Base-by-base conservation (phyloP, 1,140 invertebrate species). In the Kradibia gibbosae region DNA sequence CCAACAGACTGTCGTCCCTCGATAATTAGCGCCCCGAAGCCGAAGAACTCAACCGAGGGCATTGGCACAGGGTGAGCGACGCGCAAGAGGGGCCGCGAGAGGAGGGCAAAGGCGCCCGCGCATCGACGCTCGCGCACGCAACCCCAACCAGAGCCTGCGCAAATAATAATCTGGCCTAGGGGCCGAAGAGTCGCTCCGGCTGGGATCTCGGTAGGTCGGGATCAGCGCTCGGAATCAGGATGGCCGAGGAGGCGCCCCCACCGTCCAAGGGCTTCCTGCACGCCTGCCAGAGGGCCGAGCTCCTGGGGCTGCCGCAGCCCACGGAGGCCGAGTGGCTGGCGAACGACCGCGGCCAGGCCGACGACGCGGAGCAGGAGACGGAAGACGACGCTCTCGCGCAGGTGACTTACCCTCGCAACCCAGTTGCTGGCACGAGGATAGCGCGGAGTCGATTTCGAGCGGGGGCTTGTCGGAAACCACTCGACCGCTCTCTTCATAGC, bases 231-330 rank as follows among this genome's bases (percentile, higher is more conserved):
- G 57, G 5, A 11, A 57, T 34, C 0, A 74, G 20, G 3, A 75
- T 45, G 78, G 13, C 25, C 20, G 77, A 31, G 22, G 50, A 36
- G 42, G 4, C 39, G 13, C 15, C 65, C 25, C 78, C 62, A 31
- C 84, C 84, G 84, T 88, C 88, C n/a, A 84, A 86, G 65, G 89
- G 88, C 62, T 96, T 95, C 84, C 93, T 94, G 88, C 93, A 95
- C 87, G 95, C 95, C 22, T 95, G 95, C 85, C 93, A 94, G 86
- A 91, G 95, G 73, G 95, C 95, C 4, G 95, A 96, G 89, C 88
- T 96, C 22, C 91, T 96, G 75, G 95, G 95, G 0, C 90, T 95
- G 34, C 92, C 93, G 70, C 93, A 93, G 83, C 95, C 95, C 0
- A 92, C 92, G 82, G 92, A 93, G 86, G 94, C 93, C 31, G 94